Evolutionary conservation across 2,888 invertebrate species (phyloP).

Genomic region (Nomada hirtipes): DNA sequence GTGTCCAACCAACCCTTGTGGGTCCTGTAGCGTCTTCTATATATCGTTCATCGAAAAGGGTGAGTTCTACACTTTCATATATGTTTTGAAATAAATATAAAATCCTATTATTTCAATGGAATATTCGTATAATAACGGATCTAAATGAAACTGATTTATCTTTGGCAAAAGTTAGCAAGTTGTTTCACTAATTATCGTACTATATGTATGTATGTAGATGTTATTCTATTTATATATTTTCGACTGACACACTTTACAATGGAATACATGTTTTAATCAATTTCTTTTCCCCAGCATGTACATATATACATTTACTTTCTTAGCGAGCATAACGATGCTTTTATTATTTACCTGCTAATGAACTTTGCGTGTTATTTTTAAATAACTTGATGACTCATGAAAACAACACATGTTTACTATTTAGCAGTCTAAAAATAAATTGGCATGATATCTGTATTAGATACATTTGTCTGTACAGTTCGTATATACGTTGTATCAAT

Average conservation of each 20-base stretch:
- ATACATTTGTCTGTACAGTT: constrained; percentile 13
- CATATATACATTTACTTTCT: neutral
- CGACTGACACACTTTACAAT: neutral
- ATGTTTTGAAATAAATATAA: neutral
- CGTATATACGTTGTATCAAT: neutral
- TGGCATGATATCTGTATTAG: constrained; percentile 10
- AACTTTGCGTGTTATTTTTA: constrained; percentile 2
- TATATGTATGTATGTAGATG: neutral
- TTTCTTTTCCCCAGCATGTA: neutral
- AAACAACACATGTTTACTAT: neutral
- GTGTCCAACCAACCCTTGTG: constrained; percentile 76
- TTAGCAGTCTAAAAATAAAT: constrained; percentile 52
- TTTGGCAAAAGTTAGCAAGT: constrained; percentile 16
- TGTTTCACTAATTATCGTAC: neutral
- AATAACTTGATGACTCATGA: constrained; percentile 28
- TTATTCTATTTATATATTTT: neutral
- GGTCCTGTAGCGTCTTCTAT: constrained; percentile 78
- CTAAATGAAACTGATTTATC: too few species aligned
- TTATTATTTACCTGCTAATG: constrained; percentile 10
- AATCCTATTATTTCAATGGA: neutral
- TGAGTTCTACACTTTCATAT: constrained; percentile 67
- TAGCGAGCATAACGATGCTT: neutral
- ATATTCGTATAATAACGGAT: too few species aligned
- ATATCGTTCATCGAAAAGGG: constrained; percentile 80
- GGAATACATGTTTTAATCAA: neutral